Evolutionary conservation across 2,797 vertebrate genomes (phyloP).

Genomic region (Petrocephalus schoutedeni): DNA sequence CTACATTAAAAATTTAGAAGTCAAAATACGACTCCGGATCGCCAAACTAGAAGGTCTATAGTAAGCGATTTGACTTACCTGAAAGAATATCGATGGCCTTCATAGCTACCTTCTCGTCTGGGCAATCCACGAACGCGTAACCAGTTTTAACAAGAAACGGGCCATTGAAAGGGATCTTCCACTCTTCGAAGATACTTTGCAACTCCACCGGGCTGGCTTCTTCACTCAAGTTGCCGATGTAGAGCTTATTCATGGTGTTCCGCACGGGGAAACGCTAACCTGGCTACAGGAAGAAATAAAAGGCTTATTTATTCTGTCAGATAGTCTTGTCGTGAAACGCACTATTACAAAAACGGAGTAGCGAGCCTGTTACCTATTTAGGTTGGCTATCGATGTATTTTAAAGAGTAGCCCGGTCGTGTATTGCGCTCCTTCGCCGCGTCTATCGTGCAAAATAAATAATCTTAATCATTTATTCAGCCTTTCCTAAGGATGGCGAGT

Average conservation of each 20-base stretch:
- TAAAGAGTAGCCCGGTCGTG: conserved; percentile 58
- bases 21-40: neutral
- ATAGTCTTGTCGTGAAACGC: conserved; percentile 58
- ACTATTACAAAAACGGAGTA: conserved; percentile 56
- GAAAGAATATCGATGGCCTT: conserved; percentile 96
- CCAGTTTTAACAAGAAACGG: conserved; percentile 93
- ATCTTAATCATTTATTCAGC: conserved; percentile 69
- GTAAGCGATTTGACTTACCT: conserved; percentile 61
- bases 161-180: conserved; percentile 90
- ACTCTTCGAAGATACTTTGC: conserved; percentile 93
- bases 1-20: conserved; percentile 1
- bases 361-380: conserved; percentile 62
- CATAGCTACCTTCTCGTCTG: conserved; percentile 94
- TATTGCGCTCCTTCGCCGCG: conserved; percentile 42
- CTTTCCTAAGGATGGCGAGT: conserved; percentile 69
- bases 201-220: conserved; percentile 89
- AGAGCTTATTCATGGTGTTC: conserved; percentile 92
- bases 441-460: conserved; percentile 43
- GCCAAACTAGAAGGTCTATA: neutral
- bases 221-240: conserved; percentile 95
- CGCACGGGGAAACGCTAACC: conserved; percentile 40
- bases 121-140: conserved; percentile 98
- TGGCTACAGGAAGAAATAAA: conserved; percentile 17
- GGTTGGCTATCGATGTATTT: conserved; percentile 62
- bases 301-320: conserved; percentile 58